A percentile compares a stretch with the other conserved stretches of the same genome.
phyloP scores from a whole-genome alignment of 1,140 invertebrate species.

The Colletes gigas region DNA sequence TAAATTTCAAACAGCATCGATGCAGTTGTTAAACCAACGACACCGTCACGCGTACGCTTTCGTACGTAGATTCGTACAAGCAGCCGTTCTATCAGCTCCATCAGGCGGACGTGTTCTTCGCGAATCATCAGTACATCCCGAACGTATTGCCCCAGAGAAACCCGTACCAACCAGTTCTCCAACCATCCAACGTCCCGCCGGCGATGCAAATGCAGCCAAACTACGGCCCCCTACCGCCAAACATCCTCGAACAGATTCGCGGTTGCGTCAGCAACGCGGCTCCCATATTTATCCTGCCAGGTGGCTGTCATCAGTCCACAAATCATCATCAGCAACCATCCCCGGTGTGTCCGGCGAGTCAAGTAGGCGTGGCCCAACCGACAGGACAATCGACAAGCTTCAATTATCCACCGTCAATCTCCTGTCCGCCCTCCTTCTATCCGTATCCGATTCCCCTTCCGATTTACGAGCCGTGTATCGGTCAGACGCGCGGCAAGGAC shows the following conservation, averaged over 20 bases:
- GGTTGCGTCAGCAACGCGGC: slow-evolving; percentile 56
- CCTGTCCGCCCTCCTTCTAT: slow-evolving; percentile 56
- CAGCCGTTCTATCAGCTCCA: slow-evolving; percentile 34
- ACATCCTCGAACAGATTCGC: slow-evolving; percentile 69
- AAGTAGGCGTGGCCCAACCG: slow-evolving; percentile 2
- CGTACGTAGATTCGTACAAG: slow-evolving; percentile 4
- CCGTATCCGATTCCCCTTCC: slow-evolving; percentile 58
- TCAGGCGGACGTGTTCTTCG: slow-evolving; percentile 29
- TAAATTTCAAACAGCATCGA: too few relatives aligned
- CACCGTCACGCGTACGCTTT: neutral
- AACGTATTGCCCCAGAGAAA: neutral
- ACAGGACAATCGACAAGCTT: slow-evolving; percentile 34
- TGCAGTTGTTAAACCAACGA: too few relatives aligned
- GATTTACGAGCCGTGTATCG: slow-evolving; percentile 30
- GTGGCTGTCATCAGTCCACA: slow-evolving; percentile 53
- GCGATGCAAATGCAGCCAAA: slow-evolving; percentile 26
- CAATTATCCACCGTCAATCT: slow-evolving; percentile 30
- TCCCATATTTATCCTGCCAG: slow-evolving; percentile 76
- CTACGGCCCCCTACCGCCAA: slow-evolving; percentile 52
- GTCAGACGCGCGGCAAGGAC: slow-evolving; percentile 24
- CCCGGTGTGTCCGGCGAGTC: neutral
- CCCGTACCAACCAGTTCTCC: slow-evolving; percentile 13
- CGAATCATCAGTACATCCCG: slow-evolving; percentile 34
- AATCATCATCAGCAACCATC: slow-evolving; percentile 35
- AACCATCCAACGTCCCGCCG: neutral